A percentile compares a stretch with the other conserved stretches of the same genome.
Conservation (phyloP, 2,797 vertebrate genomes). For the Nothura maculosa region DNA sequence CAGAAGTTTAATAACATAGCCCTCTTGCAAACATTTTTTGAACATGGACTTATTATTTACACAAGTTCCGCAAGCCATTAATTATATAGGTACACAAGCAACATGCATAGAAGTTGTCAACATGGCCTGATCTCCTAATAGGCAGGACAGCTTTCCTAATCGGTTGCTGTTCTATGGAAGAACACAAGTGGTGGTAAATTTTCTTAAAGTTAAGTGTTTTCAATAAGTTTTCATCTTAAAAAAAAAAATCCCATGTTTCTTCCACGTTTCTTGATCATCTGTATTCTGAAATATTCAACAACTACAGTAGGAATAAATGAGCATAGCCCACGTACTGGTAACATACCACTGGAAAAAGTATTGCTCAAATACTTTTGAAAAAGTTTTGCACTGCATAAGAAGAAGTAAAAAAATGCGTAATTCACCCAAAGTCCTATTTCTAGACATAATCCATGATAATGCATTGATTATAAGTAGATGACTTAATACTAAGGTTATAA, state of each 20-base stretch:
- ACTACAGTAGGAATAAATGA: neutral
- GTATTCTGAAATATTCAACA: neutral
- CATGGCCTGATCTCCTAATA: neutral
- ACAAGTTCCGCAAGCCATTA: neutral
- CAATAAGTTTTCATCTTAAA: neutral
- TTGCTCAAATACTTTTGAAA: neutral
- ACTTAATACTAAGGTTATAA: neutral
- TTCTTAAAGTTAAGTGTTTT: neutral
- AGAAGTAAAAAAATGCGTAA: too few relatives aligned
- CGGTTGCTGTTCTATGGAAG: too few relatives aligned
- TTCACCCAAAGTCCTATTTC: neutral
- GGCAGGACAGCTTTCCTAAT: neutral
- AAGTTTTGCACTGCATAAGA: neutral
- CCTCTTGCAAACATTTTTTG: neutral
- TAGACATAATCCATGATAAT: neutral
- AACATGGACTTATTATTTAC: neutral
- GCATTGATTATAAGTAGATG: fast-evolving
- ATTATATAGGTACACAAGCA: neutral
- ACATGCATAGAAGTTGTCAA: neutral
- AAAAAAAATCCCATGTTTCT: neutral
- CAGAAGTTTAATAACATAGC: neutral
- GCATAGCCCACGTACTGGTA: fast-evolving
- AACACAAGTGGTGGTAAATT: neutral
- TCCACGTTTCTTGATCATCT: neutral
- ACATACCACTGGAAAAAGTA: neutral